Base-by-base conservation (phyloP, 2,113 vertebrate species). In the Oplegnathus fasciatus region DNA sequence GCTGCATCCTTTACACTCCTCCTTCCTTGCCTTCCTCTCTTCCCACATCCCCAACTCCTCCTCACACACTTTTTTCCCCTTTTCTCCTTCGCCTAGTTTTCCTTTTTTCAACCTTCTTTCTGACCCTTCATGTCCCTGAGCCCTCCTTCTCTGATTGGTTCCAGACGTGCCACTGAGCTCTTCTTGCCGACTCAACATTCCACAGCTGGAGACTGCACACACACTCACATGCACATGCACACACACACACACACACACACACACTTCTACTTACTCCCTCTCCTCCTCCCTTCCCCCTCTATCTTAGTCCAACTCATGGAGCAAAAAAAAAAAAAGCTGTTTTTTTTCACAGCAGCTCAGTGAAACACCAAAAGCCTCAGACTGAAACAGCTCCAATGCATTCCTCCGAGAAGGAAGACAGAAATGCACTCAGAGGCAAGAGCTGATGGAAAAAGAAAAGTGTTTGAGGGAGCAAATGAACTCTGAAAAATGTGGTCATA, bases 161-260 rank as follows among this genome's bases (percentile, higher is more conserved):
- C 93, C 94, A 95, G 95, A 94, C 93, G 78, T 94, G 92, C 91
- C 92, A 92, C 92, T 94, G 93, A 94, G 93, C 92, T 94, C 92
- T 94, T 92, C 93, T 94, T 93, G 91, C 94, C 89, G 94, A 95
- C 93, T 96, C 93, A 90, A 95, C 95, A 96, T 95, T 95, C 93
- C 94, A 92, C 93, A 94, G 91, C 93, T 95, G 92, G 93, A 95
- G 90, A 93, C 91, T 85, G 55, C 81, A 69, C 87, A 91, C 88
- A 81, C 82, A 60, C 75, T 61, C 58, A 57, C 66, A 52, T 83
- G 75, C 87, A 69, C 85, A 71, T 76, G 71, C 57, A 75, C 62
- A 81, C 75, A 69, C 69, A 58, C 69, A 28, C 46, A 84, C 34
- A 30, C 68, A 5, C 70, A 9, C 80, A 62, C 64, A 42, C 84